phyloP scores from a whole-genome alignment of 1,140 invertebrate species.

The Caenorhabditis remanei region DNA sequence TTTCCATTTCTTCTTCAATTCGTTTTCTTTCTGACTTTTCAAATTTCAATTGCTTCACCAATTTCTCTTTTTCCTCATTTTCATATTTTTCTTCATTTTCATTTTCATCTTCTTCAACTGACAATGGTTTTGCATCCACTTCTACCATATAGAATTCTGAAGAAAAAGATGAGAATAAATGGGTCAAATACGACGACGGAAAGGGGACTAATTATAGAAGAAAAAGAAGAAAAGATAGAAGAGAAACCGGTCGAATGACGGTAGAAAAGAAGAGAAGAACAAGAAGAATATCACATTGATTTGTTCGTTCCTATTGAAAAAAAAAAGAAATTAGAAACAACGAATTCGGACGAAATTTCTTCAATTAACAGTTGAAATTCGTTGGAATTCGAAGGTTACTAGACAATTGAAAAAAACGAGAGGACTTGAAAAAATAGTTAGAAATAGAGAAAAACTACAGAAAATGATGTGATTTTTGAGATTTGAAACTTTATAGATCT shows the following conservation, averaged over 20 bases:
- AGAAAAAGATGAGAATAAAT: constrained; percentile 40
- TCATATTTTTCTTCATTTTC: constrained; percentile 40
- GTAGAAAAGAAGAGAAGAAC: background rate
- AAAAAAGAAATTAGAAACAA: constrained; percentile 24
- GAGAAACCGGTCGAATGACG: constrained; percentile 27
- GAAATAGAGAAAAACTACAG: background rate
- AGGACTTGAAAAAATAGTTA: background rate
- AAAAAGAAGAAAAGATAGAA: constrained; percentile 11
- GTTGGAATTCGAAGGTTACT: constrained; percentile 36
- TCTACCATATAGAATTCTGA: constrained; percentile 56
- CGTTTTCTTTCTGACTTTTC: constrained; percentile 56
- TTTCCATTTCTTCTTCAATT: constrained; percentile 57
- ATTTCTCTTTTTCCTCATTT: constrained; percentile 45
- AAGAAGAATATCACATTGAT: constrained; percentile 32
- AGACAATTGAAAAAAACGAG: background rate
- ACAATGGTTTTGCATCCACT: constrained; percentile 36
- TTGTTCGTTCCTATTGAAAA: constrained; percentile 21
- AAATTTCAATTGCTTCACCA: constrained; percentile 41
- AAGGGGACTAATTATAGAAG: constrained; percentile 42
- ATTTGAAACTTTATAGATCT: background rate
- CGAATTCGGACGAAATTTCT: background rate
- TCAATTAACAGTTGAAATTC: constrained; percentile 38
- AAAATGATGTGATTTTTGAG: background rate
- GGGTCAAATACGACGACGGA: constrained; percentile 15
- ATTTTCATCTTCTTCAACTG: constrained; percentile 55